Percentiles rank a stretch among this genome's conserved stretches.
phyloP scores from a whole-genome alignment of 37 sponge, comb jelly and placozoan genomes.

The Oscarella lobularis region DNA sequence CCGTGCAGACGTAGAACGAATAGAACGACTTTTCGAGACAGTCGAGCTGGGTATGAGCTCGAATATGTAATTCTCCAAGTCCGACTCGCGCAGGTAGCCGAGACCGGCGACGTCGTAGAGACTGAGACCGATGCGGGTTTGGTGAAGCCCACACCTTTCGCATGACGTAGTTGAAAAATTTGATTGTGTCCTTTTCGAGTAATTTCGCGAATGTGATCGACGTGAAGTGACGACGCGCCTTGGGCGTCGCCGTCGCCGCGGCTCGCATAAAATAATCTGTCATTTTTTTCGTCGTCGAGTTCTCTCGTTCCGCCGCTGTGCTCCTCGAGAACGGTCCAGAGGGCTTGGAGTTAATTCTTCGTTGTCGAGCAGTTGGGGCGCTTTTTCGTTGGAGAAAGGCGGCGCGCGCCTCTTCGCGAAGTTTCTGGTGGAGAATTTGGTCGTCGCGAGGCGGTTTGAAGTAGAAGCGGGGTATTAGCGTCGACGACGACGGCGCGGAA shows the following conservation, averaged over 20 bases:
- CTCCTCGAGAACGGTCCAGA: constrained; percentile 73
- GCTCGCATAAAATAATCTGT: constrained; percentile 53
- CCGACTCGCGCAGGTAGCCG: constrained; percentile 13
- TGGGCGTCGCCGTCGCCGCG: constrained; percentile 20
- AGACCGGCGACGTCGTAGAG: constrained; percentile 90
- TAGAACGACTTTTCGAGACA: constrained; percentile 93
- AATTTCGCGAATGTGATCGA: constrained; percentile 9
- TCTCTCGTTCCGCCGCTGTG: constrained; percentile 46
- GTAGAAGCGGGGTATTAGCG: constrained; percentile 78
- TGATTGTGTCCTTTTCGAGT: constrained; percentile 24
- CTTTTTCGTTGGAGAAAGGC: constrained; percentile 30
- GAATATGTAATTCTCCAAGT: constrained; percentile 94
- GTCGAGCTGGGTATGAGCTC: constrained; percentile 92
- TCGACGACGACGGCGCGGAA: no score
- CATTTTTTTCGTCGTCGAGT: constrained; percentile 51
- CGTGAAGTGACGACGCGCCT: neutral
- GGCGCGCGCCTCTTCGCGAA: constrained; percentile 77
- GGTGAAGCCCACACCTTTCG: constrained; percentile 88
- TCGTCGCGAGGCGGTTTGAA: constrained; percentile 69
- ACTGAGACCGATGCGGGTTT: constrained; percentile 86
- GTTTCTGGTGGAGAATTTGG: constrained; percentile 66
- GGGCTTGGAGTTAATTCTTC: constrained; percentile 45
- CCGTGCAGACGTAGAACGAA: constrained; percentile 98
- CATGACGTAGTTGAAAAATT: constrained; percentile 72
- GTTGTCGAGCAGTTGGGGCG: constrained; percentile 16